Evolutionary conservation across 53 echinoderm and acorn worm genomes (phyloP), one percentile per base, ranked within the genome.

Genomic region (Temnopleurus reevesii): DNA sequence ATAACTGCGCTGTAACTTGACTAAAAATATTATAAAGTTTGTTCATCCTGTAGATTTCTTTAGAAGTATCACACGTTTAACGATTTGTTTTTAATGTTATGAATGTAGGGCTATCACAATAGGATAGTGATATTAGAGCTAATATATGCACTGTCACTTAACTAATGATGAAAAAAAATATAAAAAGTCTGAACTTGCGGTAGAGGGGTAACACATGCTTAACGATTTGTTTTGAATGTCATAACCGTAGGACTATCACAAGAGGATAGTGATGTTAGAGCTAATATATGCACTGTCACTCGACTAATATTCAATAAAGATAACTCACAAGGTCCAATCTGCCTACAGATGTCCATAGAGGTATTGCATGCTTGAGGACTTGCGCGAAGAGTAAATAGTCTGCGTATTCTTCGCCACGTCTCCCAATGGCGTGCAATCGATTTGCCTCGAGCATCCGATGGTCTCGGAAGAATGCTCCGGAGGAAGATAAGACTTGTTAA

Each of bases 391-490:
- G 79, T 79, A 79, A 79, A 79, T 79, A 79, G 46, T 47, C 46
- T 29, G 51, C 26, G 29, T 79, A 79, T 79, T 79, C 79, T 47
- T 79, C 27, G 49, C 79, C 79, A 79, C 79, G 79, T 79, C 79
- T 79, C 79, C 27, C 33, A 55, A 55, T 83, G 83, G 30, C 83
- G 30, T 21, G 83, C 83, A 55, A 83, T 55, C 55, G 54, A 55
- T 55, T 30, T 21, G 83, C 83, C 83, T 83, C 54, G 38, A 83
- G 83, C 33, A 83, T 31, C 55, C 53, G 19, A 19, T 47, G 46
- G 55, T 56, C 83, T 55, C 56, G 5, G 35, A 55, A 81, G 81
- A 81, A 81, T 53, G 53, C 81, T 13, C 81, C 9, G 80, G 28
- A 47, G 80, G 28, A 80, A 80, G 19, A 51, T 46, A 80, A 80